Evolutionary conservation across 1,140 invertebrate genomes (phyloP).

Genomic region (Campoletis sonorensis): DNA sequence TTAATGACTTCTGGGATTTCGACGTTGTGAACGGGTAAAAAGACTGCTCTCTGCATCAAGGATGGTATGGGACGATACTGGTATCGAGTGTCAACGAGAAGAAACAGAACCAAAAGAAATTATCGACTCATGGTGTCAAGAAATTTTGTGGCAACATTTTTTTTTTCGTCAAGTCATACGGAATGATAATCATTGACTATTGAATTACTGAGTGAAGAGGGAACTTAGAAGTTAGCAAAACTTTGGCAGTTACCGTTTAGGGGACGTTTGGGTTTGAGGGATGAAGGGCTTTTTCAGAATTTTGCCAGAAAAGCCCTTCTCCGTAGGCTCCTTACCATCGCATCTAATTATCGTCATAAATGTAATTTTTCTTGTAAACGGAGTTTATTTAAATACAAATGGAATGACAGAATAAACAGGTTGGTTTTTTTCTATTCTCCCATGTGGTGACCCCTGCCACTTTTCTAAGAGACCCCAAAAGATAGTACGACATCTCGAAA

Average conservation of each 20-base stretch:
- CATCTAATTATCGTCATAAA: conserved; percentile 73
- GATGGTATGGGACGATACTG: background rate
- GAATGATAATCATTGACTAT: too few species aligned
- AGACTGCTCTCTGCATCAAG: background rate
- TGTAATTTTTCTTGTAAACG: conserved; percentile 68
- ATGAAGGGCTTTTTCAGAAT: conserved; percentile 64
- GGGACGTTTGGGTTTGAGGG: conserved; percentile 45
- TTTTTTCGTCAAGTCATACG: background rate
- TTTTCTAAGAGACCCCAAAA: background rate
- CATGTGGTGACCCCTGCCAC: background rate
- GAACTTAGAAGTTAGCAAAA: background rate
- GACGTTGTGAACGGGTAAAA: conserved; percentile 54
- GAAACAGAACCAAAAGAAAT: conserved; percentile 17
- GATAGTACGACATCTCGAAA: conserved; percentile 63
- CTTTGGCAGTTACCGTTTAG: conserved; percentile 17
- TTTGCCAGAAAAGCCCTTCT: conserved; percentile 65
- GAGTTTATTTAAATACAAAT: too few species aligned
- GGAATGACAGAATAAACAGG: too few species aligned
- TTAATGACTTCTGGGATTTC: conserved; percentile 73
- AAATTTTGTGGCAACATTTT: conserved; percentile 4
- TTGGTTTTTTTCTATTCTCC: background rate
- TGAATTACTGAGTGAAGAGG: background rate
- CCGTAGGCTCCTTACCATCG: conserved; percentile 50
- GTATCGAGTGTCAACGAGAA: conserved; percentile 50
- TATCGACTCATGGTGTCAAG: background rate